Base-by-base conservation (phyloP, 2,888 invertebrate species). In the Cheilosia urbana region DNA sequence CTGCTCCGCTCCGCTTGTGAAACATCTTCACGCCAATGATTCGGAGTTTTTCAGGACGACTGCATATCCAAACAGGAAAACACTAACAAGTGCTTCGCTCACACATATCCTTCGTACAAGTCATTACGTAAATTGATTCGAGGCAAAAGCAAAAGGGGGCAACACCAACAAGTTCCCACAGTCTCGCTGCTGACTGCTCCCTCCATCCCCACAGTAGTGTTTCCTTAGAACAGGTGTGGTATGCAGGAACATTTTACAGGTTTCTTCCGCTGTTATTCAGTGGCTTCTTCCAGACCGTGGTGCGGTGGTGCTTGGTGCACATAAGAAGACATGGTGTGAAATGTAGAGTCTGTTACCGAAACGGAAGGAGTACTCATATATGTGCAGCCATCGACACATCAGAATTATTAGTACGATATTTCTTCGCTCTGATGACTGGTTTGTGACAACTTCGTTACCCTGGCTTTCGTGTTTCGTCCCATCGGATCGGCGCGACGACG, bases 1-100 rank as follows among this genome's bases (percentile, higher is more conserved):
- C 30, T 30, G 30, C 30, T 55, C 40, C 55, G 47, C 55, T 60
- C 21, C 34, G 24, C 45, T 37, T 60, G 42, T 55, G 42, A 71
- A 66, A 85, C 65, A 85, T 85, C 85, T 85, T 85, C 76, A 85
- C 81, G 85, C 81, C 85, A 85, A 85, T 85, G 85, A 85, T 81
- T 85, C 77, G 85, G 85, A 77, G 76, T 85, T 85, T 85, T 85
- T 85, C 85, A 77, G 85, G 85, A 81, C 76, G 81, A 81, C 60
- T 85, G 85, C 66, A 85, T 51, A 85, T 51, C 11, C 45, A n/a
- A 72, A 76, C 81, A 81, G 85, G 81, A 81, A 85, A 77, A 65
- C 57, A 72, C 68, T 72, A 81, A 85, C 66, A 62, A 76, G 71
- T 76, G 80, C 71, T 55, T 13, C 37, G 63, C 62, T 63, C n/a